These are phyloP conservation scores for Plagiodera versicolora DNA, from an alignment of 2,888 invertebrate species.

Conservation along the genomic window DNA sequence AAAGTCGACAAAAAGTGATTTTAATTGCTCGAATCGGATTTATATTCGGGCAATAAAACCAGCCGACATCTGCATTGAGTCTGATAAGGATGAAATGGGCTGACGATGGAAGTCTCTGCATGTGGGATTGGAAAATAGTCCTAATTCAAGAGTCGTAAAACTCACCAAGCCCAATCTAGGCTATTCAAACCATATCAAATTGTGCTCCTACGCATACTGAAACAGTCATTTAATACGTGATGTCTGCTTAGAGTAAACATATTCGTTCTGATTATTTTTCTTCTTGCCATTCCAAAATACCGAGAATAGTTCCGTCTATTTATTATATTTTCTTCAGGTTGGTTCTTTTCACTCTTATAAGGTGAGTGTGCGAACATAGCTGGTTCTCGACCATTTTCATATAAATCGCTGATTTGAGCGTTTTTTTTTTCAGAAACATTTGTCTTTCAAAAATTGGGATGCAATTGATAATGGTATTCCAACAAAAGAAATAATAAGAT, in stretches of 20 bases:
- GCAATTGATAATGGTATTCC: too few relatives aligned
- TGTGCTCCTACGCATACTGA: background rate
- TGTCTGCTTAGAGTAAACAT: background rate
- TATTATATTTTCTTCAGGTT: too few relatives aligned
- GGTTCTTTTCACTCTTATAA: too few relatives aligned
- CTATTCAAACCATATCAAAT: background rate
- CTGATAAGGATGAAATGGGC: conserved; percentile 22
- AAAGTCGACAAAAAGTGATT: conserved; percentile 1
- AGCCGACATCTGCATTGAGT: conserved; percentile 25
- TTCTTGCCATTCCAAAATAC: background rate
- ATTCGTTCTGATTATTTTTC: background rate
- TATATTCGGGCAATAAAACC: conserved; percentile 18
- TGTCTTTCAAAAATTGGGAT: too few relatives aligned
- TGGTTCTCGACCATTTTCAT: too few relatives aligned
- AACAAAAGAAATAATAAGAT: too few relatives aligned
- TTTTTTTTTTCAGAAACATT: too few relatives aligned
- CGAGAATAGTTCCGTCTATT: too few relatives aligned
- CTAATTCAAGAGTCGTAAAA: background rate
- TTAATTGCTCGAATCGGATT: background rate
- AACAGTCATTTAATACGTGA: background rate
- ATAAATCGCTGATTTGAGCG: too few relatives aligned
- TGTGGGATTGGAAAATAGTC: conserved; percentile 7
- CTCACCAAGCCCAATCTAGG: background rate
- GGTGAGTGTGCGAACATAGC: too few relatives aligned
- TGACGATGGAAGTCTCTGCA: conserved; percentile 6